phyloP scores from a whole-genome alignment of 2,888 invertebrate species.

The Drosophila quasianomalipes region DNA sequence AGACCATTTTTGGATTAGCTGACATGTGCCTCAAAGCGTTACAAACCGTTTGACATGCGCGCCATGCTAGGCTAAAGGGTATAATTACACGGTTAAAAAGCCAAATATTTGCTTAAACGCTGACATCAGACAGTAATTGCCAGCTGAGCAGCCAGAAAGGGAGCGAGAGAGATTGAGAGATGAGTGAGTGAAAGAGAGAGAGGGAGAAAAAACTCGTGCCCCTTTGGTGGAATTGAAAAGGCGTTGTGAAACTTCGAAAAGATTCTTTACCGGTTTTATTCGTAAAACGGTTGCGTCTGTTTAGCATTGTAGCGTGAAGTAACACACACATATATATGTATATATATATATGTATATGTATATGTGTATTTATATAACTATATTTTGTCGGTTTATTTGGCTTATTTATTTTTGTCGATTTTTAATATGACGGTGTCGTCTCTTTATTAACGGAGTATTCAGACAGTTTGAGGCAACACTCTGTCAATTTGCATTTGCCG shows the following conservation, averaged over 20 bases:
- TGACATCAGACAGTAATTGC: conserved; percentile 71
- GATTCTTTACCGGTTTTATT: conserved; percentile 68
- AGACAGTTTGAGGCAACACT: conserved; percentile 33
- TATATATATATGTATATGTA: background rate
- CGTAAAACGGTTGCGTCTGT: conserved; percentile 52
- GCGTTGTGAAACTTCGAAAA: conserved; percentile 37
- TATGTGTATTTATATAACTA: background rate
- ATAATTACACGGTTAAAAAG: conserved; percentile 79
- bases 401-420: conserved; percentile 63
- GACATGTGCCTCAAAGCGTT: conserved; percentile 9
- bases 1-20: background rate
- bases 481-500: conserved; percentile 46
- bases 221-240: conserved; percentile 3
- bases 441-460: conserved; percentile 43
- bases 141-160: conserved; percentile 18
- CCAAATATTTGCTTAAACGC: conserved; percentile 75
- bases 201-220: conserved; percentile 16
- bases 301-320: conserved; percentile 75
- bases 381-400: conserved; percentile 40
- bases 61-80: conserved; percentile 24
- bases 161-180: background rate
- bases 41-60: conserved; percentile 23
- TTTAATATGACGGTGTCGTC: conserved; percentile 65
- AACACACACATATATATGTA: background rate
- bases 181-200: background rate